Conservation (phyloP, 2,113 vertebrate genomes). For the Casuarius casuarius region DNA sequence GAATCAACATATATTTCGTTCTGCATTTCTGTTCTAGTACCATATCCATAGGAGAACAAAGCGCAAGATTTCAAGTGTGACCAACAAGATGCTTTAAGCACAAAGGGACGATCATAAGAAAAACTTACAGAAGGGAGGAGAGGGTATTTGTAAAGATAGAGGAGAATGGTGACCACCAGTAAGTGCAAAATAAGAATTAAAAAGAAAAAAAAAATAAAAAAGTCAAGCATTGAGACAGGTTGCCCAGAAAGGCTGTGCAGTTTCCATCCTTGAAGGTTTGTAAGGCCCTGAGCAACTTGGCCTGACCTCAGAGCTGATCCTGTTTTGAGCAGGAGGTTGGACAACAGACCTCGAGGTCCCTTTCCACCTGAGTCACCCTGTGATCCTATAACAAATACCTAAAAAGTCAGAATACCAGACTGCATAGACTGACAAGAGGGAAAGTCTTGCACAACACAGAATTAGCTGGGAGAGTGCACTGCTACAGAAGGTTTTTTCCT, state of each 20-base stretch:
- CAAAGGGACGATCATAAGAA: not conserved
- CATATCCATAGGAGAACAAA: not conserved
- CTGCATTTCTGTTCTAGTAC: not conserved
- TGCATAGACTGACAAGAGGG: fast-evolving
- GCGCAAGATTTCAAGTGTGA: not conserved
- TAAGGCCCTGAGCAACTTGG: not conserved
- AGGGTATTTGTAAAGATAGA: not conserved
- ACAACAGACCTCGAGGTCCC: not conserved
- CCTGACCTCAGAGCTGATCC: not conserved
- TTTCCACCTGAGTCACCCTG: not conserved
- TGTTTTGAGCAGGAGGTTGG: fast-evolving
- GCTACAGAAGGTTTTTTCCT: not conserved
- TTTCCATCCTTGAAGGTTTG: not conserved
- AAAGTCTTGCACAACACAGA: not conserved
- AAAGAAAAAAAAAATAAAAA: not conserved
- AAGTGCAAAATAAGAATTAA: not conserved
- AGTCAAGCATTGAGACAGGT: not conserved
- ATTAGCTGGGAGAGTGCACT: not conserved
- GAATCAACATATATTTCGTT: not conserved
- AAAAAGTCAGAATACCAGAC: not conserved
- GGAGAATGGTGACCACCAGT: no score
- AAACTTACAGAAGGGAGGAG: not conserved
- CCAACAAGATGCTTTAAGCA: not conserved
- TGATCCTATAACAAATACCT: not conserved
- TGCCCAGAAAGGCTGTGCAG: not conserved